Percentiles rank a stretch among this genome's conserved stretches.
Evolutionary conservation across 2,888 invertebrate species (phyloP).

Genomic region (Argyra leucocephala): DNA sequence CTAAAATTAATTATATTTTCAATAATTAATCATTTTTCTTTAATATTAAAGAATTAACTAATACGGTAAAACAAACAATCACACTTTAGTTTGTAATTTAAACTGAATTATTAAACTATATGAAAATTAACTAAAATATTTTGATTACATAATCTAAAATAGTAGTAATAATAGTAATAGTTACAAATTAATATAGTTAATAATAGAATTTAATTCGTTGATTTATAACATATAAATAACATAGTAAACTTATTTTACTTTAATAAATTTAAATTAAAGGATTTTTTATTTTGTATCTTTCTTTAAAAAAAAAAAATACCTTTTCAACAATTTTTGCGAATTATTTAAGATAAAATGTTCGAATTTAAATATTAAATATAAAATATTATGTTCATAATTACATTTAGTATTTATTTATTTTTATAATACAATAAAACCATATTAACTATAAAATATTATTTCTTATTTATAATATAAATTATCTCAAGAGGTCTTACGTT

Average conservation of each 20-base stretch:
- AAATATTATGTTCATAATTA: no score
- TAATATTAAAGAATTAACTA: background rate
- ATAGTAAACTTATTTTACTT: background rate
- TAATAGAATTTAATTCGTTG: background rate
- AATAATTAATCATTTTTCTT: no score
- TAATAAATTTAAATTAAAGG: background rate
- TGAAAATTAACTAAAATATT: no score
- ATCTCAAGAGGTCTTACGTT: conserved; percentile 37
- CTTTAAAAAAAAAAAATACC: no score
- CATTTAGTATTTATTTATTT: no score
- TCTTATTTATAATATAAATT: background rate
- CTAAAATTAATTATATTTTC: no score
- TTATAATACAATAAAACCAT: no score
- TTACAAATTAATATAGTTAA: no score
- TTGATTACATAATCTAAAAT: no score
- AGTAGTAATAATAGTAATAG: no score
- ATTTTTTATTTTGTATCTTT: background rate
- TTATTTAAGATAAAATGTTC: background rate
- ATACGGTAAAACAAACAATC: background rate
- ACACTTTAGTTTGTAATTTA: background rate
- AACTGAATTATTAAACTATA: background rate
- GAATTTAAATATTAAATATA: background rate
- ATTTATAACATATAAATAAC: background rate
- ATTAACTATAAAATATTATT: no score
- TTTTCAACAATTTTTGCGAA: background rate